Base-by-base conservation (phyloP, 53 echinoderm and acorn worm genomes). In the Luidia sarsii region DNA sequence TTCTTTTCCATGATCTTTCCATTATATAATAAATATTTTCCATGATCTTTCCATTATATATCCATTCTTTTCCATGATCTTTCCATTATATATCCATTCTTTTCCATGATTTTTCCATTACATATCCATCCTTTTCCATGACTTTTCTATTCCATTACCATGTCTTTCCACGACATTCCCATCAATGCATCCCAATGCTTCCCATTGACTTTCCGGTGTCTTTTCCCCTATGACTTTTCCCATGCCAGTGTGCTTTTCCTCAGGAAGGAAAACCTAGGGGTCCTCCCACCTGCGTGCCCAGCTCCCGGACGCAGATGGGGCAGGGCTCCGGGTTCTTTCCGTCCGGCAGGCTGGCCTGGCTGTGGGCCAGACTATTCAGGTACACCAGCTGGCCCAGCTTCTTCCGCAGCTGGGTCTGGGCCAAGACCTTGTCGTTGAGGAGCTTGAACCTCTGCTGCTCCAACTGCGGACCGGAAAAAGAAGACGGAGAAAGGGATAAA, bases 321-420 rank as follows among this genome's bases (percentile, higher is more conserved):
- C 99, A 99, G 1, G 86, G 89, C 34, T 99, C 93, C 0, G 99
- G 99, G 70, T 99, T 99, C 3, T 22, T 61, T 1, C 91, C 97
- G 3, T 74, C 68, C 30, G 81, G 80, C 20, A 82, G 79, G 34
- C 80, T 80, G 19, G 81, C 81, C 68, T 90, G 90, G 39, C 89
- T 85, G 14, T 84, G 89, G 34, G 86, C 81, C 10, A 99, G 67
- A 80, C 94, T 99, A 64, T 68, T 67, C 5, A 99, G 89, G 70
- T 99, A 99, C n/a, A 99, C 81, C 80, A 94, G 64, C 94, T 94
- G 99, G 24, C 99, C 94, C 39, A 91, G 75, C 80, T 99, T 99
- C 49, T 82, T 87, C 21, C 89, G 74, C 9, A 94, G 81, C 45
- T 99, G 94, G 66, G 85, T 88, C 54, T 66, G 67, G 6, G 99